Conservation (phyloP, 2,113 vertebrate species). For the Lasiurus cinereus region DNA sequence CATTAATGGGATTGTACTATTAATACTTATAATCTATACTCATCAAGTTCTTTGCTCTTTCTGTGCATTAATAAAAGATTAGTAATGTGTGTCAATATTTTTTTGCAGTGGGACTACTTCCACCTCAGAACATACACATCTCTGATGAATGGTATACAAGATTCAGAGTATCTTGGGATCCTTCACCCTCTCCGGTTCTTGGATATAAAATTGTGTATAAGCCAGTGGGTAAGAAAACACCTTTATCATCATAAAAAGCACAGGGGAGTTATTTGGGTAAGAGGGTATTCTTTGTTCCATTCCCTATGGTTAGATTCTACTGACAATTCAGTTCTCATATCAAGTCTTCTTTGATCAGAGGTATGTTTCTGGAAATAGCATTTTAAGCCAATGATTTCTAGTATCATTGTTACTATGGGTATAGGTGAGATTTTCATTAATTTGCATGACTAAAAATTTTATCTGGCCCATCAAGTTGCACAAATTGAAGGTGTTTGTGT, state of each 20-base stretch:
- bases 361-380: not conserved
- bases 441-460: not conserved
- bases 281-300: not conserved
- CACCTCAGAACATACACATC: slow-evolving; percentile 95
- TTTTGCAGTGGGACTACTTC: slow-evolving; percentile 92
- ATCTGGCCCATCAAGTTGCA: not conserved
- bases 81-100: slow-evolving; percentile 57
- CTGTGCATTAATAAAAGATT: not conserved
- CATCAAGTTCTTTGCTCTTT: not conserved
- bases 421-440: not conserved
- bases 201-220: slow-evolving; percentile 96
- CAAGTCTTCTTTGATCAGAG: not conserved
- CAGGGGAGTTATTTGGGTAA: not conserved
- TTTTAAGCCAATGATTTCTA: slow-evolving; percentile 9
- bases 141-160: slow-evolving; percentile 99
- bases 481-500: not conserved
- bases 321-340: not conserved
- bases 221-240: slow-evolving; percentile 91
- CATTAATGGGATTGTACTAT: not conserved
- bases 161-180: slow-evolving; percentile 97
- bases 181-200: slow-evolving; percentile 93
- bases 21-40: not conserved
- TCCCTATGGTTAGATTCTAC: not conserved
- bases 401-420: not conserved
- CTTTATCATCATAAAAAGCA: not conserved